These are phyloP conservation scores for Sinosuthora webbiana DNA, from an alignment of 2,113 vertebrate species.

Conservation along the genomic window DNA sequence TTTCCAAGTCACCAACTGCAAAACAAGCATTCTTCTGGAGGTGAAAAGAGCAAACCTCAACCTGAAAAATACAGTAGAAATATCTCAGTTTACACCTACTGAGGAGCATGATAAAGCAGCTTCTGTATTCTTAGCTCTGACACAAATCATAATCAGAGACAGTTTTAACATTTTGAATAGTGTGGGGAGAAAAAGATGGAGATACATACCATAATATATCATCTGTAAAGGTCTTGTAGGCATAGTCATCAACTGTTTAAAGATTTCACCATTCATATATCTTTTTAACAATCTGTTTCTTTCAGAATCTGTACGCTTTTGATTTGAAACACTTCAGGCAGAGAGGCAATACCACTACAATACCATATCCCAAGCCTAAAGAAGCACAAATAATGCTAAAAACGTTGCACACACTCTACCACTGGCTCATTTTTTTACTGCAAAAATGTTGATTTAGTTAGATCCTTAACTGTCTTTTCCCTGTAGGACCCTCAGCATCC, in stretches of 20 bases:
- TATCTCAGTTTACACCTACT: not conserved
- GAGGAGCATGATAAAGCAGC: not conserved
- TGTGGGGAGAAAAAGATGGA: not conserved
- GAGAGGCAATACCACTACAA: not conserved
- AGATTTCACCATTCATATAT: not conserved
- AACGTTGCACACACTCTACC: not conserved
- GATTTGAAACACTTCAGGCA: not conserved
- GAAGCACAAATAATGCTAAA: not conserved
- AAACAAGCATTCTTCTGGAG: not conserved
- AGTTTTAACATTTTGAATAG: not conserved
- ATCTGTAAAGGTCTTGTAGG: not conserved
- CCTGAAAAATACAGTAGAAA: not conserved
- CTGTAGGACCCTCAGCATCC: not conserved
- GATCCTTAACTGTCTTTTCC: not conserved
- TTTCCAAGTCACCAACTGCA: not conserved
- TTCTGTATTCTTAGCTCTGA: not conserved
- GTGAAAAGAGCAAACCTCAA: not conserved
- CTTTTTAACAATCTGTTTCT: not conserved
- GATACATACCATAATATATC: not conserved
- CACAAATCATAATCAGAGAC: conserved; percentile 8
- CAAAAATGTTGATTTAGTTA: not conserved
- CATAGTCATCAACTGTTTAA: not conserved
- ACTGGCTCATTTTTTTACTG: not conserved
- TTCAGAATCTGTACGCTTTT: not conserved
- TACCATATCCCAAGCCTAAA: not conserved